Conservation (phyloP, 2,888 invertebrate species). For the Agelastica alni region DNA sequence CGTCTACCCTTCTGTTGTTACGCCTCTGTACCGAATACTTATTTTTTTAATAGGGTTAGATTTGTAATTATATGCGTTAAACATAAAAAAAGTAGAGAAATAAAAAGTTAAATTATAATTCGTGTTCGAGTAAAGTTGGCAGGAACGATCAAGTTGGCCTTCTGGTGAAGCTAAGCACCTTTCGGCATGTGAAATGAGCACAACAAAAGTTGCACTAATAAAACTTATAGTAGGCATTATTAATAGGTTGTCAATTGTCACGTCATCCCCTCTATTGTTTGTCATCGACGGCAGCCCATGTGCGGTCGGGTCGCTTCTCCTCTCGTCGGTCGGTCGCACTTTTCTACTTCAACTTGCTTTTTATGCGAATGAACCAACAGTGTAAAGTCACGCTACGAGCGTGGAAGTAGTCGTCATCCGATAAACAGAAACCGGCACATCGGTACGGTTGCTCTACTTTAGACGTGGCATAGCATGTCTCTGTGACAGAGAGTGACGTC, state of each 20-base stretch:
- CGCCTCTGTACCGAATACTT: too few relatives aligned
- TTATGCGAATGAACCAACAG: slow-evolving; percentile 51
- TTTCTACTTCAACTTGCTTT: slow-evolving; percentile 50
- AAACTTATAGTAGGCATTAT: too few relatives aligned
- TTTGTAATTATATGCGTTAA: too few relatives aligned
- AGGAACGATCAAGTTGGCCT: too few relatives aligned
- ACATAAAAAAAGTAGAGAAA: too few relatives aligned
- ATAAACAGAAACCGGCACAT: slow-evolving; percentile 46
- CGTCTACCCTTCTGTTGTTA: too few relatives aligned
- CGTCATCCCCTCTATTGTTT: slow-evolving; percentile 51
- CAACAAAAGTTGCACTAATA: too few relatives aligned
- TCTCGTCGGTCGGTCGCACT: slow-evolving; percentile 50
- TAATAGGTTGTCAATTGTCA: slow-evolving; percentile 30
- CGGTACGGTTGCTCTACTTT: slow-evolving; percentile 49
- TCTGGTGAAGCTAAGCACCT: not conserved
- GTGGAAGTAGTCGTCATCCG: slow-evolving; percentile 45
- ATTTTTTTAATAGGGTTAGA: too few relatives aligned
- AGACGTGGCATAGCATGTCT: slow-evolving; percentile 51
- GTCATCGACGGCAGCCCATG: slow-evolving; percentile 40
- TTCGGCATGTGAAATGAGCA: slow-evolving; percentile 9
- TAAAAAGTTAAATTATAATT: too few relatives aligned
- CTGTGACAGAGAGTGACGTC: slow-evolving; percentile 47
- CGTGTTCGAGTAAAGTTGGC: too few relatives aligned
- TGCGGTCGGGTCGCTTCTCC: slow-evolving; percentile 34
- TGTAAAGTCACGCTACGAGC: slow-evolving; percentile 46